Evolutionary conservation across 2,888 invertebrate genomes (phyloP), one percentile per base, ranked within the genome.

Genomic region (Drosophila acutilabella): DNA sequence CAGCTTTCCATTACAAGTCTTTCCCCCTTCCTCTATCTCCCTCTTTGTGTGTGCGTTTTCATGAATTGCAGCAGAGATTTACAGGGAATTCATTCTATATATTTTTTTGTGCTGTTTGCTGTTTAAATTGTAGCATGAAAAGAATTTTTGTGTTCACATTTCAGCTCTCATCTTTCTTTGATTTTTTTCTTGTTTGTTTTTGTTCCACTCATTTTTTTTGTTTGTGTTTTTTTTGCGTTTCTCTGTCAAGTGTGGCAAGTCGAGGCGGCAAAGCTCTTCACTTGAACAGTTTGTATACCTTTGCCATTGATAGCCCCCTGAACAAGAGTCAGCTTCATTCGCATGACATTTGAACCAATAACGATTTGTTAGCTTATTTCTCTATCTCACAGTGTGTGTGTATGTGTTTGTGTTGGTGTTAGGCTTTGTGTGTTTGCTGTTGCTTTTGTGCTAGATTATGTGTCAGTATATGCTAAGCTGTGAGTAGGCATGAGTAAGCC

Each of bases 91-190:
- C 59, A 57, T 57, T 57, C 57, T 7, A 14, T 50, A 4, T 18
- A 16, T 47, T 36, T 57, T 38, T 57, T 11, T 33, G 2, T 67
- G 41, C 36, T 84, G 68, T 84, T 87, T 85, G 78, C 82, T 74
- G 80, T 85, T 83, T 82, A 88, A 83, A 82, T 88, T 85, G 82
- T 76, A 69, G 65, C 60, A 67, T 83, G 86, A 83, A 88, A 78
- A 60, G 86, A 82, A 85, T 80, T 78, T 82, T 74, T 81, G 68
- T 65, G 73, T 78, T 78, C 68, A 71, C 81, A 77, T 81, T 85
- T 75, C 72, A 72, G 60, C 67, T 75, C 75, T 67, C 66, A 67
- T 65, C 58, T 81, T 61, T 62, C 71, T 59, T 56, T 59, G 58
- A 18, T 47, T 48, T 42, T 42, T 44, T 44, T 11, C 30, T 4